A percentile compares a stretch with the other conserved stretches of the same genome.
These are phyloP conservation scores for Sebastes kiyomatsui DNA, from an alignment of 2,797 vertebrate genomes.

Conservation along the genomic window DNA sequence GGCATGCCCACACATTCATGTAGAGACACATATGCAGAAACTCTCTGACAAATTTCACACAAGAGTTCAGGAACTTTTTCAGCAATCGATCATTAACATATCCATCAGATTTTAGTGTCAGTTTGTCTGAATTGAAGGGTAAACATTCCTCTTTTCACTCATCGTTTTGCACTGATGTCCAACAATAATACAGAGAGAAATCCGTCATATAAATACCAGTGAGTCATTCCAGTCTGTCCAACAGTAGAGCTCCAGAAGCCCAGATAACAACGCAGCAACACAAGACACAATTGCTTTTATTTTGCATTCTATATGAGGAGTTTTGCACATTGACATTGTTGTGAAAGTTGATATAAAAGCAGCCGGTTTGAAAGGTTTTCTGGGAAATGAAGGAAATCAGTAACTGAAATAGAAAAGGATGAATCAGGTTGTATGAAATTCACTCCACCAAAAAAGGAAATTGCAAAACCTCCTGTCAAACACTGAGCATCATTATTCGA, in stretches of 20 bases:
- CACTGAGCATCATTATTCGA: not conserved
- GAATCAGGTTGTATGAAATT: not conserved
- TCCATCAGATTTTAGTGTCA: not conserved
- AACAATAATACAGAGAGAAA: too few relatives aligned
- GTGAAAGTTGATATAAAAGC: not conserved
- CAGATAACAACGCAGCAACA: not conserved
- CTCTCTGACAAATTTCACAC: not conserved
- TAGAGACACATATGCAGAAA: constrained; percentile 34
- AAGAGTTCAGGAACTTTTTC: constrained; percentile 4
- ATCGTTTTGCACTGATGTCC: too few relatives aligned
- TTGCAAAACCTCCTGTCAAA: not conserved
- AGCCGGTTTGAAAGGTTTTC: not conserved
- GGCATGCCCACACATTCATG: constrained; percentile 45
- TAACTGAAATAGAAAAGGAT: not conserved
- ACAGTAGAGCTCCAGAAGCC: not conserved
- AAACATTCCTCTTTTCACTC: not conserved
- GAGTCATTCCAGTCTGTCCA: not conserved
- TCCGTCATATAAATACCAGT: not conserved
- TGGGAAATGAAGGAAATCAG: not conserved
- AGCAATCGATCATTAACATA: not conserved
- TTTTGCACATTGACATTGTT: not conserved
- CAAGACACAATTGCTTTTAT: not conserved
- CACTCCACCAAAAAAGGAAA: constrained; percentile 21
- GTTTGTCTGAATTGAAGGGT: not conserved
- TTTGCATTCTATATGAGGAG: not conserved